Evolutionary conservation across 2,888 invertebrate species (phyloP), one percentile per base, ranked within the genome.

Genomic region (Lacanobia oleracea): DNA sequence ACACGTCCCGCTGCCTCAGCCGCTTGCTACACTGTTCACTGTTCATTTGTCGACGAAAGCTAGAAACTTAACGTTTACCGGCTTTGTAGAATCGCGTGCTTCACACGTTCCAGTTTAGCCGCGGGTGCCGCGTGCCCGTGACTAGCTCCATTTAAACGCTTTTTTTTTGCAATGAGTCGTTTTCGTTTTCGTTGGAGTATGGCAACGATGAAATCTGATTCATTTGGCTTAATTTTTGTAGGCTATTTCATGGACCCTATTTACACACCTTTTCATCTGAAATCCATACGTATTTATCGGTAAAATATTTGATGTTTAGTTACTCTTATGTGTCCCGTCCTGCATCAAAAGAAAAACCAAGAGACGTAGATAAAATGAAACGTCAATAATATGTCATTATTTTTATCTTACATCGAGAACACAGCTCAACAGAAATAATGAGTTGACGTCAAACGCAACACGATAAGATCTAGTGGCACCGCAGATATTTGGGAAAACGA

Each of bases 21-120:
- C 65, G 64, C 79, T 65, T 75, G 63, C 74, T 78, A 82, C 77
- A 79, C 79, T 68, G 77, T 79, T 86, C 76, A 77, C 81, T 75
- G 82, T 85, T 87, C 86, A 84, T 86, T 86, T 86, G 80, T 82
- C 66, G 78, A 75, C 81, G 67, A 85, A 82, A 77, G 74, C 82
- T 82, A 73, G 71, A 78, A 85, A 82, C 85, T 81, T 83, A 78
- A 78, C 77, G 74, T 77, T 82, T 67, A 80, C 81, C 79, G 75
- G 75, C 79, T 82, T 80, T 77, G 80, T 79, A 74, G 79, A 79
- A 77, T 78, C 81, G 78, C 54, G 68, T 77, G 48, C 70, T 83
- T 82, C 73, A 79, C 86, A 83, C 79, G 77, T 82, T 84, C 71
- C 67, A 61, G 63, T 75, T 72, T 51, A 69, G 33, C 48, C 57